Evolutionary conservation across 2,113 vertebrate species (phyloP).

Genomic region (Equus przewalskii): DNA sequence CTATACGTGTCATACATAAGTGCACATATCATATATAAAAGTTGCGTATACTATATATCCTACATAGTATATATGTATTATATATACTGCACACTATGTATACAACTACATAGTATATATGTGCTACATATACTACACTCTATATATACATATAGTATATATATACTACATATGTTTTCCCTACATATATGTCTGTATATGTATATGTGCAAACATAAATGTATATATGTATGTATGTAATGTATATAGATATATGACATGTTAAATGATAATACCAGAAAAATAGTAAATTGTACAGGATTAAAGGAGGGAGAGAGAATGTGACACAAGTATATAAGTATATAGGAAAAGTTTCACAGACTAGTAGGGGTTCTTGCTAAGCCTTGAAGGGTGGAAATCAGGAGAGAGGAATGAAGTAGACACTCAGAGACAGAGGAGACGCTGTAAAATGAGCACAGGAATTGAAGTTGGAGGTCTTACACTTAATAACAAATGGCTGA

Average conservation of each 20-base stretch:
- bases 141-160: background rate
- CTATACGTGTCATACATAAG: background rate
- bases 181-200: background rate
- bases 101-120: background rate
- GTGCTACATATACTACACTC: background rate
- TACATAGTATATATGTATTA: background rate
- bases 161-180: background rate
- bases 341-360: background rate
- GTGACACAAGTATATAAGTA: background rate
- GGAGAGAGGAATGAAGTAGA: background rate
- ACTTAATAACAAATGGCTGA: background rate
- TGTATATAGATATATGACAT: background rate
- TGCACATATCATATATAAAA: background rate
- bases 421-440: background rate
- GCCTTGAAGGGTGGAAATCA: background rate
- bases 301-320: background rate
- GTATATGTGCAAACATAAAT: background rate
- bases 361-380: background rate
- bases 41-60: background rate
- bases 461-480: background rate
- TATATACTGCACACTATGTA: background rate
- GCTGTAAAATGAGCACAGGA: background rate
- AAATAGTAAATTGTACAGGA: background rate
- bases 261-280: background rate
- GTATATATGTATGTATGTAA: background rate